phyloP scores from a whole-genome alignment of 2,888 invertebrate genomes.

The Alsophila aescularia region DNA sequence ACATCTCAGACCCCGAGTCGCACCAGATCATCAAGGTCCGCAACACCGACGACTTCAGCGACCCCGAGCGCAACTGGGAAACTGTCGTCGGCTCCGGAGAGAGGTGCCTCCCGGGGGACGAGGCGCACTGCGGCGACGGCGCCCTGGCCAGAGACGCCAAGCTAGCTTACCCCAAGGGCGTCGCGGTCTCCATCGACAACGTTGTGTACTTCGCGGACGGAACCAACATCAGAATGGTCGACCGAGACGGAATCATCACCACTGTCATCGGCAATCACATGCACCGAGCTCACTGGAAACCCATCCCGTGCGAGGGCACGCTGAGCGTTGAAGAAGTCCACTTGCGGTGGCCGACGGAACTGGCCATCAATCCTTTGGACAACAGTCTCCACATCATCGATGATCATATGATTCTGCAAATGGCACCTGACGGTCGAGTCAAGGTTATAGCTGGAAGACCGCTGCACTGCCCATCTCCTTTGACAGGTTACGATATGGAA shows the following conservation, averaged over 20 bases:
- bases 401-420: constrained; percentile 96
- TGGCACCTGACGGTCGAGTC: constrained; percentile 95
- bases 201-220: constrained; percentile 98
- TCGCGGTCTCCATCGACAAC: constrained; percentile 96
- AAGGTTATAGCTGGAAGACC: constrained; percentile 97
- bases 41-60: constrained; percentile 91
- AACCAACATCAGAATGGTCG: constrained; percentile 96
- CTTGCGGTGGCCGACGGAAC: constrained; percentile 97
- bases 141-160: constrained; percentile 96
- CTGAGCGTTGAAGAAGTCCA: constrained; percentile 96
- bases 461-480: constrained; percentile 94
- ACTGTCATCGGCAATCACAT: constrained; percentile 96
- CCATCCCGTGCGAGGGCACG: constrained; percentile 96
- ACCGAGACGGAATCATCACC: constrained; percentile 95
- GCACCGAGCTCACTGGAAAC: constrained; percentile 97
- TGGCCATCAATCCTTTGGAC: constrained; percentile 97
- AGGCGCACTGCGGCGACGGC: constrained; percentile 98
- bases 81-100: constrained; percentile 97
- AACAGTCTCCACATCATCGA: constrained; percentile 98
- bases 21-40: constrained; percentile 96
- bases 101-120: constrained; percentile 95
- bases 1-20: constrained; percentile 98
- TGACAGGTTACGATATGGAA: constrained; percentile 92
- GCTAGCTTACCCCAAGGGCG: constrained; percentile 97
- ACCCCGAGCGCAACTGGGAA: constrained; percentile 97